Conservation (phyloP, 2,113 vertebrate species). For the Chaetops frenatus region DNA sequence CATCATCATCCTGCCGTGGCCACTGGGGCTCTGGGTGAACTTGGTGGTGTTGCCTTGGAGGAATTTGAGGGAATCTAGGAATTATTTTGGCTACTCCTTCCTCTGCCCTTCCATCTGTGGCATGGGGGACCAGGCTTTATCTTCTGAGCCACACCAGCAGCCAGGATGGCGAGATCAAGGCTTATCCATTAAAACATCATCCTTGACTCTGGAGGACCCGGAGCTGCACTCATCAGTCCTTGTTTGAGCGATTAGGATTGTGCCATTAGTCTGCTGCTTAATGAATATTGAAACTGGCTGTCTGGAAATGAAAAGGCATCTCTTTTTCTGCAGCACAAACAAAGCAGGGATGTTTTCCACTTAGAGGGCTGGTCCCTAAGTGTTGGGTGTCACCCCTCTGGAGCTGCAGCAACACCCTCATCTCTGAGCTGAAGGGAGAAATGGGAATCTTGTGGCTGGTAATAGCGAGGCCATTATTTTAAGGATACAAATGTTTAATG, state of each 20-base stretch:
- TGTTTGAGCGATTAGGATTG: neutral
- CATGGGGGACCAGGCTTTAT: neutral
- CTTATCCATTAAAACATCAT: neutral
- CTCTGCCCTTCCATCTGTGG: neutral
- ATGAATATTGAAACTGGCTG: conserved; percentile 4
- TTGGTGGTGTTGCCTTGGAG: neutral
- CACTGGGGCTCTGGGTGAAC: accelerated
- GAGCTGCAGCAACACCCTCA: neutral
- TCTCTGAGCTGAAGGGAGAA: conserved; percentile 12
- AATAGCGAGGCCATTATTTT: conserved; percentile 18
- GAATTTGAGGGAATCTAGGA: neutral
- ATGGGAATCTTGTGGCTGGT: conserved; percentile 12
- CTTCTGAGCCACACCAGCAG: neutral
- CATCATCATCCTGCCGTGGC: accelerated
- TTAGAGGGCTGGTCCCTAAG: neutral
- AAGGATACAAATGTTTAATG: conserved; percentile 49
- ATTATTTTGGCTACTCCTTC: neutral
- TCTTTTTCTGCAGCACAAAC: neutral
- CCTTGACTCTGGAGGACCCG: neutral
- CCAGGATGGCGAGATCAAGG: neutral
- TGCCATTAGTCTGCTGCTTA: neutral
- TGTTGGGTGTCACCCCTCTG: neutral
- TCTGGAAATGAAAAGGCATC: neutral
- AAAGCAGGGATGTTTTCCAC: neutral
- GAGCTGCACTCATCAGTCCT: neutral